phyloP scores from a whole-genome alignment of 2,113 vertebrate genomes.

The Chionomys nivalis region DNA sequence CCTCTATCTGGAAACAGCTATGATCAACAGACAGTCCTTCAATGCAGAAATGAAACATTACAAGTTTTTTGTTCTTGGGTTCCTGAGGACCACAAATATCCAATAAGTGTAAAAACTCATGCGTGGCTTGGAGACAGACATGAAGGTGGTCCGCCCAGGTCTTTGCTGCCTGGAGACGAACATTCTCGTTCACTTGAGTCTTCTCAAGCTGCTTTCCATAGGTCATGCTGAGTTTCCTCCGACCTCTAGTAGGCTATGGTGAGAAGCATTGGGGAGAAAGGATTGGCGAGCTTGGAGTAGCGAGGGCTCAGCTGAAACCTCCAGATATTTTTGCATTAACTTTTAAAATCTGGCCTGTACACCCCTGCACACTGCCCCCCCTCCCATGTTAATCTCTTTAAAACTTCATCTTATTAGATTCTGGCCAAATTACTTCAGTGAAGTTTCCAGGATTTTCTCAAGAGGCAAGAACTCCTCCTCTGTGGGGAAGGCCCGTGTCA shows the following conservation, averaged over 20 bases:
- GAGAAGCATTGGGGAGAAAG: background rate
- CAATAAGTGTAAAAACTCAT: background rate
- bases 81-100: background rate
- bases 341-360: slow-evolving; percentile 5
- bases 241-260: background rate
- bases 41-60: background rate
- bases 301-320: background rate
- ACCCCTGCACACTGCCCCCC: background rate
- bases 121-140: background rate
- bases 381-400: background rate
- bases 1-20: background rate
- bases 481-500: background rate
- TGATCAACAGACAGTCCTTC: background rate
- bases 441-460: slow-evolving; percentile 32
- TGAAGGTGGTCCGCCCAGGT: background rate
- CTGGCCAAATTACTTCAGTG: slow-evolving; percentile 14
- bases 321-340: background rate
- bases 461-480: background rate
- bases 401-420: slow-evolving; percentile 25
- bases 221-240: background rate
- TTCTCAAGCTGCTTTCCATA: background rate
- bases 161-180: background rate
- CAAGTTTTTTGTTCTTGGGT: background rate
- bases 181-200: background rate
- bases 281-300: background rate